Evolutionary conservation across 2,888 invertebrate species (phyloP).

Genomic region (Cheilosia grossa): DNA sequence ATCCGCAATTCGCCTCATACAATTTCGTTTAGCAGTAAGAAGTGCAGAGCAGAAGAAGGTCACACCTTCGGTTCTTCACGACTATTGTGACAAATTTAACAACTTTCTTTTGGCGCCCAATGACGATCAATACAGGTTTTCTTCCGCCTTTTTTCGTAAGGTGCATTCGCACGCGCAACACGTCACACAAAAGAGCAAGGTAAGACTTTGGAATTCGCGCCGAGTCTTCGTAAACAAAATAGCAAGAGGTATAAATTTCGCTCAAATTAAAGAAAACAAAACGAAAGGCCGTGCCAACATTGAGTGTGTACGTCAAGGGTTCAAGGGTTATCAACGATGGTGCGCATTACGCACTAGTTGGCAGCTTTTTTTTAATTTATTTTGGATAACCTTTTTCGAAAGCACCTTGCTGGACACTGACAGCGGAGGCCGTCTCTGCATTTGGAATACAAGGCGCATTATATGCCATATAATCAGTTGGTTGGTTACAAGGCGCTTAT

Average conservation of each 20-base stretch:
- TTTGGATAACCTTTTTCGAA: conserved; percentile 30
- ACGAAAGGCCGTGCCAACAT: conserved; percentile 22
- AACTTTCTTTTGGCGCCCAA: conserved; percentile 70
- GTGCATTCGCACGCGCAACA: conserved; percentile 52
- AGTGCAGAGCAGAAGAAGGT: conserved; percentile 32
- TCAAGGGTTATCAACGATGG: conserved; percentile 30
- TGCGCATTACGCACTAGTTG: conserved; percentile 11
- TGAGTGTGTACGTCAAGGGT: conserved; percentile 29
- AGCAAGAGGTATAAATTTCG: conserved; percentile 9
- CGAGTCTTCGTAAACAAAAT: conserved; percentile 20
- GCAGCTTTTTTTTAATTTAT: conserved; percentile 31
- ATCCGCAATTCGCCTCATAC: not conserved
- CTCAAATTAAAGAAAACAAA: conserved; percentile 11
- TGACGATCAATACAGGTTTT: conserved; percentile 46
- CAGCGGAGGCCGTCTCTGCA: conserved; percentile 22
- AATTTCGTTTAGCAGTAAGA: not conserved
- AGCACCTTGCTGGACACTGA: conserved; percentile 20
- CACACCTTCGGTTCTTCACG: conserved; percentile 35
- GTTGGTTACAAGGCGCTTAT: no score
- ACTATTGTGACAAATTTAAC: conserved; percentile 45
- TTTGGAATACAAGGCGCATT: conserved; percentile 25
- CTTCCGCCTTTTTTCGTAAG: conserved; percentile 43
- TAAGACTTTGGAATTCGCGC: conserved; percentile 39
- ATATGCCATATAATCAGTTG: not conserved
- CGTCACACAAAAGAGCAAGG: conserved; percentile 16